Conservation (phyloP, 2,888 invertebrate species). For the Agrenia bidenticulata region DNA sequence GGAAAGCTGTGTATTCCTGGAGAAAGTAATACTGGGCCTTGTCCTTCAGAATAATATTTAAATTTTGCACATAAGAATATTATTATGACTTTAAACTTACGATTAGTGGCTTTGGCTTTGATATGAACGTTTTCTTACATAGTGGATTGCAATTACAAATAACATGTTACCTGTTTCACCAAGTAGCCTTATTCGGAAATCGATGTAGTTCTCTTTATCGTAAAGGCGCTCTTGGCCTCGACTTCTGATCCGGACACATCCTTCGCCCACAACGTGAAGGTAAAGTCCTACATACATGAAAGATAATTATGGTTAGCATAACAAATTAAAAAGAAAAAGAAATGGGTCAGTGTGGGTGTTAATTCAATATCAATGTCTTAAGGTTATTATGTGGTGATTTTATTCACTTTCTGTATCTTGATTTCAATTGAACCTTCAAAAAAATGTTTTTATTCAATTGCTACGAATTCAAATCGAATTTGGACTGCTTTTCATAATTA, state of each 20-base stretch:
- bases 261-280: slow-evolving; percentile 92
- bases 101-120: no score
- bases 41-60: no score
- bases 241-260: slow-evolving; percentile 82
- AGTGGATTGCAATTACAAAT: no score
- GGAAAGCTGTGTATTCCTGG: slow-evolving; percentile 94
- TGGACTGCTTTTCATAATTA: no score
- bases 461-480: no score
- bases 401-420: not conserved
- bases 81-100: not conserved
- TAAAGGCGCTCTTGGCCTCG: slow-evolving; percentile 80
- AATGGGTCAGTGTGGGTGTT: not conserved
- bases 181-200: slow-evolving; percentile 87
- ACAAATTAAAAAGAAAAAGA: not conserved
- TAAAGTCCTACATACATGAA: slow-evolving; percentile 68
- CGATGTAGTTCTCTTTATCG: slow-evolving; percentile 92
- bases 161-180: slow-evolving; percentile 81
- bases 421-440: no score
- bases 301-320: slow-evolving; percentile 13
- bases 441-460: no score
- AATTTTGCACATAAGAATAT: slow-evolving; percentile 46
- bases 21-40: slow-evolving; percentile 78
- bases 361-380: not conserved
- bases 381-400: no score
- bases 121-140: no score